Conservation (phyloP, 2,888 invertebrate species). For the Mesoligia furuncula region DNA sequence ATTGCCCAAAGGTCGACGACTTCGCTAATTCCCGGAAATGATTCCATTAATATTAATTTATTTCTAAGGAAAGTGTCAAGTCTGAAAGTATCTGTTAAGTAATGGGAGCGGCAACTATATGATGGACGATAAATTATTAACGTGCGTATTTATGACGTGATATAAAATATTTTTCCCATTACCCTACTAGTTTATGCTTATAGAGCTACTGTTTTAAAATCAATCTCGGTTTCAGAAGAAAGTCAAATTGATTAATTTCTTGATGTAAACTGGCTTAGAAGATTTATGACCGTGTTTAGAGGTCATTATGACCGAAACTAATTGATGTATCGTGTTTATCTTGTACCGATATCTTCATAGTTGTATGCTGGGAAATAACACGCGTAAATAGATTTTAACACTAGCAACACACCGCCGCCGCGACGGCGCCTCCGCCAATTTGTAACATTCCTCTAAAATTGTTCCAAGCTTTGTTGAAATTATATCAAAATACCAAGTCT, state of each 20-base stretch:
- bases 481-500: constrained; percentile 26
- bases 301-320: constrained; percentile 37
- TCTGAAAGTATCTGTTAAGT: constrained; percentile 54
- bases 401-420: constrained; percentile 30
- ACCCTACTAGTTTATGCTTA: constrained; percentile 49
- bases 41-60: constrained; percentile 62
- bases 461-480: constrained; percentile 34
- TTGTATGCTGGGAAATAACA: constrained; percentile 31
- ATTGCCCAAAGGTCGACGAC: constrained; percentile 49
- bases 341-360: constrained; percentile 28
- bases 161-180: constrained; percentile 53
- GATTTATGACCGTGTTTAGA: constrained; percentile 51
- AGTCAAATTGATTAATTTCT: constrained; percentile 49
- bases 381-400: constrained; percentile 43
- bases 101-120: constrained; percentile 30
- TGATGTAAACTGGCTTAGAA: constrained; percentile 33
- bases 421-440: constrained; percentile 46
- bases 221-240: constrained; percentile 41
- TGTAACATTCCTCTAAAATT: constrained; percentile 34
- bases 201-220: constrained; percentile 59
- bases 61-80: constrained; percentile 55
- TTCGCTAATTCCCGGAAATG: constrained; percentile 55
- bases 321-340: constrained; percentile 53
- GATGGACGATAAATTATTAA: constrained; percentile 52
- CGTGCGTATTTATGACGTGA: constrained; percentile 40